Conservation (phyloP, 2,797 vertebrate species). For the Anguilla pacifica region DNA sequence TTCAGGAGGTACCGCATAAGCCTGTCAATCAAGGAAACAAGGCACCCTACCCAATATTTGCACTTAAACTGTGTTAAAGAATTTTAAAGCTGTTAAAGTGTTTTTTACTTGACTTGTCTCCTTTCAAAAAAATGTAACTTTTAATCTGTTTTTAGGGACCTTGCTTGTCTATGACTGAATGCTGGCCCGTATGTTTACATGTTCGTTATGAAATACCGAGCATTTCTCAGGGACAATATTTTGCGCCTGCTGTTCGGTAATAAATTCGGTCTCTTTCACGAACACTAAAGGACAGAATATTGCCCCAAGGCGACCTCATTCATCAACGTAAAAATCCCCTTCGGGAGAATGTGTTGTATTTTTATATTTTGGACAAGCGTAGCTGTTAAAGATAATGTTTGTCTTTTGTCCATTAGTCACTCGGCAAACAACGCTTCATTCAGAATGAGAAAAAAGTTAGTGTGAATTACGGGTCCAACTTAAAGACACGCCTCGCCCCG, state of each 20-base stretch:
- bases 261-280: slow-evolving; percentile 39
- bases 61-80: neutral
- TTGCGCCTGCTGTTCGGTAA: slow-evolving; percentile 33
- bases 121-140: slow-evolving; percentile 33
- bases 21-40: neutral
- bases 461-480: neutral
- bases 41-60: neutral
- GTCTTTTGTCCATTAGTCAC: slow-evolving; percentile 41
- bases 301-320: slow-evolving; percentile 16
- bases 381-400: slow-evolving; percentile 47
- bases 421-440: slow-evolving; percentile 30
- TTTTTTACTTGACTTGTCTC: neutral
- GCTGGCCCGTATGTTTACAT: slow-evolving; percentile 17
- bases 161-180: slow-evolving; percentile 29
- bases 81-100: neutral
- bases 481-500: neutral
- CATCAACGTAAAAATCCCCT: slow-evolving; percentile 30
- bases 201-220: slow-evolving; percentile 23
- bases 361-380: slow-evolving; percentile 32
- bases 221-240: slow-evolving; percentile 19
- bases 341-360: slow-evolving; percentile 24
- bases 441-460: slow-evolving; percentile 7
- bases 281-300: slow-evolving; percentile 34
- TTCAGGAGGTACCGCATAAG: neutral
- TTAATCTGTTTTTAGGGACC: slow-evolving; percentile 31